A percentile compares a stretch with the other conserved stretches of the same genome.
Evolutionary conservation across 2,113 vertebrate genomes (phyloP).

Genomic region (Thunnus thynnus): DNA sequence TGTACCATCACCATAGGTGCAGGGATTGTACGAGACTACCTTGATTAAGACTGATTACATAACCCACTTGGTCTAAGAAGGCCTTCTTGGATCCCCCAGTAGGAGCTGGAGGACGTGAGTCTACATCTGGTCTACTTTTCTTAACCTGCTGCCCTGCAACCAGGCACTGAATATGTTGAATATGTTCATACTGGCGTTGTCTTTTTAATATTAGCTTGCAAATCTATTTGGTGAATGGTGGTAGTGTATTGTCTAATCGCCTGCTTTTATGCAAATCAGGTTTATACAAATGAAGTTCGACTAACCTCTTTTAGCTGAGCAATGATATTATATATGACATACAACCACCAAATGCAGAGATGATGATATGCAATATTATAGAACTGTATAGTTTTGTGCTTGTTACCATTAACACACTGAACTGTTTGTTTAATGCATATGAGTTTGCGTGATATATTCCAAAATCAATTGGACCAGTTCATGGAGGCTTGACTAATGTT

Average conservation of each 20-base stretch:
- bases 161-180: too few relatives aligned
- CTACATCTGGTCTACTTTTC: too few relatives aligned
- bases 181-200: too few relatives aligned
- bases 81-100: neutral
- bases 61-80: too few relatives aligned
- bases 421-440: conserved; percentile 14
- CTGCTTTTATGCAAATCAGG: conserved; percentile 20
- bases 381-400: neutral
- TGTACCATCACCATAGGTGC: too few relatives aligned
- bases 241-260: neutral
- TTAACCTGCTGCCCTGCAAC: too few relatives aligned
- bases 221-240: conserved; percentile 5
- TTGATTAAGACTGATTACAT: neutral
- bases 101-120: too few relatives aligned
- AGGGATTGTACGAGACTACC: too few relatives aligned
- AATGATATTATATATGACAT: neutral
- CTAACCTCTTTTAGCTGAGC: neutral
- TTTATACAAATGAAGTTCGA: neutral
- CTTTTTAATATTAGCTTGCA: neutral
- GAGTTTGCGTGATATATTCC: conserved; percentile 14
- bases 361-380: neutral
- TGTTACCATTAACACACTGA: conserved; percentile 31
- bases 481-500: conserved; percentile 49
- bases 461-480: conserved; percentile 49
- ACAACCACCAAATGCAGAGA: neutral